A percentile compares a stretch with the other conserved stretches of the same genome.
Evolutionary conservation across 2,888 invertebrate genomes (phyloP).

Genomic region (Tinea semifulvella): DNA sequence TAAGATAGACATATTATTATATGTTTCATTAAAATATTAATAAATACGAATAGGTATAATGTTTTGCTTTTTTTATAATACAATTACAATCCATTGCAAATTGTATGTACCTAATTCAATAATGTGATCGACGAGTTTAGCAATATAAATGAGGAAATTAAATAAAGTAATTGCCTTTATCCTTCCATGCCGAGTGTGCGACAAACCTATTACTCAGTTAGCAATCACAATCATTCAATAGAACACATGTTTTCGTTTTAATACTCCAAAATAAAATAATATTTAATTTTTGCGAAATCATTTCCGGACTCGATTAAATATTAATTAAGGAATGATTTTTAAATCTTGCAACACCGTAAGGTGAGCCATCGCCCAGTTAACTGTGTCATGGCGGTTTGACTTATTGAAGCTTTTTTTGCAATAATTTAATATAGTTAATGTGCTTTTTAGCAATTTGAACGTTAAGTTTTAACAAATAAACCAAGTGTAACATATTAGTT

Average conservation of each 20-base stretch:
- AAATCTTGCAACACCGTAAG: not conserved
- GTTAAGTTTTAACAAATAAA: constrained; percentile 48
- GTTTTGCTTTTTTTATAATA: too few relatives aligned
- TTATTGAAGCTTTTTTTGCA: constrained; percentile 63
- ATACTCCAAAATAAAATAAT: not conserved
- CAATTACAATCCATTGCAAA: too few relatives aligned
- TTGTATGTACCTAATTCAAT: too few relatives aligned
- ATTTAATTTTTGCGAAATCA: not conserved
- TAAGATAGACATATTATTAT: too few relatives aligned
- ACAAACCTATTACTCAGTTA: constrained; percentile 1
- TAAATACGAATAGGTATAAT: too few relatives aligned
- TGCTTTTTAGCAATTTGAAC: constrained; percentile 58
- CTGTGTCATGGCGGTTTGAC: constrained; percentile 69
- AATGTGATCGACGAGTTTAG: too few relatives aligned
- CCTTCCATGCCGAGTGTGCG: not conserved
- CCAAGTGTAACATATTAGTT: constrained; percentile 36
- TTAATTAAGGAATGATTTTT: constrained; percentile 7
- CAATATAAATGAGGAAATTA: not conserved
- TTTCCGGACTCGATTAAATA: constrained; percentile 1
- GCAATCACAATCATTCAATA: not conserved
- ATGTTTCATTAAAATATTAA: too few relatives aligned
- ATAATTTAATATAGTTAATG: constrained; percentile 57
- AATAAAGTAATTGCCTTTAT: constrained; percentile 1
- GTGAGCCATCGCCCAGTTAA: constrained; percentile 68
- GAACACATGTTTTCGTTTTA: not conserved